Evolutionary conservation across 2,888 invertebrate species (phyloP), one percentile per base, ranked within the genome.

Genomic region (Pycnomerus fuliginosus): DNA sequence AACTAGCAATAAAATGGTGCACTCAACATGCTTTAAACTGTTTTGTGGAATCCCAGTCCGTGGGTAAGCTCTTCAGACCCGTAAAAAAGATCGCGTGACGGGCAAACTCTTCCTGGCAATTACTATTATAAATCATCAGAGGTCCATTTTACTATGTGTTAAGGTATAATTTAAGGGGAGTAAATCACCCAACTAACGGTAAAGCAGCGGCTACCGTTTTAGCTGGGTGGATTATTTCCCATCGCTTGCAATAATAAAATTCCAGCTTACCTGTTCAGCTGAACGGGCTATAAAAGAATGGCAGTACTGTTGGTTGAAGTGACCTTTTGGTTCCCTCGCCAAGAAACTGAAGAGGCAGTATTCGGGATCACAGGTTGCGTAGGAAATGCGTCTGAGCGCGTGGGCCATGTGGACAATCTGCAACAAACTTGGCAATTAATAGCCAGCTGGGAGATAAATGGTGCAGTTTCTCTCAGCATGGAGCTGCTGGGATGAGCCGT

Each of bases 401-500:
- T 90, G 89, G 62, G 85, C 85, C 89, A 89, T 90, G 74, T 85
- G 83, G 74, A 88, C 85, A 68, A 79, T 80, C 86, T 86, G 80
- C 1, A 77, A 77, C 55, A 65, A 56, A 60, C 54, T 55, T 50
- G 30, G 37, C 48, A 55, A 51, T 53, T 55, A 53, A 44, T 53
- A 46, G 22, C 48, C 41, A 50, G 51, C 43, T 48, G 45, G 2
- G 42, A 50, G 48, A 48, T 39, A 39, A 37, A 52, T 50, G 51
- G 33, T 44, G 42, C 33, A 29, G 25, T 30, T 31, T 43, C 20
- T 10, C 36, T 20, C 44, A 44, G 41, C 46, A 23, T 36, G 52
- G 17, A 15, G 13, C 16, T 33, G n/a, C n/a, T n/a, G n/a, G n/a
- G n/a, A n/a, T n/a, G n/a, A n/a, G n/a, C n/a, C n/a, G n/a, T n/a